Evolutionary conservation across 2,113 vertebrate species (phyloP).

Genomic region (Oreochromis tanganicae): DNA sequence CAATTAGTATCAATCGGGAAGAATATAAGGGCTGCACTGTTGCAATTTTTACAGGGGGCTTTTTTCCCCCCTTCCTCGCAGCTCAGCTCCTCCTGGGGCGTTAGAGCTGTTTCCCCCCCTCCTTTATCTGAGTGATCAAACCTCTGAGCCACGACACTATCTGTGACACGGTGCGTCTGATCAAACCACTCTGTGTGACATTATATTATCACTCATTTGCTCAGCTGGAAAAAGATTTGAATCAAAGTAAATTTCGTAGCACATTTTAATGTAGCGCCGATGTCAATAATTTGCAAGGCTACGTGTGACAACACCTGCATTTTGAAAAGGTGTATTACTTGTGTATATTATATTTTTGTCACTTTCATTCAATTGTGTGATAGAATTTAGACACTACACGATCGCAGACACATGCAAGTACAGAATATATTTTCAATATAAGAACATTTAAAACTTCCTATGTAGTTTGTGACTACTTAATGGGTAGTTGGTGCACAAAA

Average conservation of each 20-base stretch:
- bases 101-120: background rate
- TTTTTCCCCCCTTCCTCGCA: background rate
- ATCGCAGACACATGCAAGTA: background rate
- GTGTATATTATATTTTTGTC: background rate
- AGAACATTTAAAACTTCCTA: background rate
- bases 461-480: background rate
- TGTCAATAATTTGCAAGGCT: background rate
- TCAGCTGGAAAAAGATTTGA: background rate
- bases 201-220: constrained; percentile 32
- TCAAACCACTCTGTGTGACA: constrained; percentile 28
- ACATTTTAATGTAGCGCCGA: background rate
- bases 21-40: constrained; percentile 51
- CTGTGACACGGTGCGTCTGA: background rate
- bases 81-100: background rate
- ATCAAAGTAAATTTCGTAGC: background rate
- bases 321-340: background rate
- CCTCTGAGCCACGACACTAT: constrained; percentile 4
- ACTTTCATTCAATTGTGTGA: background rate
- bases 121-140: constrained; percentile 25
- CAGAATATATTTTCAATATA: background rate
- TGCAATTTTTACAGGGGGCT: constrained; percentile 27
- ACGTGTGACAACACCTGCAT: background rate
- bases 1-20: constrained; percentile 65
- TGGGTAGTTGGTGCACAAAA: background rate
- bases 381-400: accelerated